These are phyloP conservation scores for Oreohelix idahoensis DNA, from an alignment of 1,140 invertebrate genomes.

Conservation along the genomic window DNA sequence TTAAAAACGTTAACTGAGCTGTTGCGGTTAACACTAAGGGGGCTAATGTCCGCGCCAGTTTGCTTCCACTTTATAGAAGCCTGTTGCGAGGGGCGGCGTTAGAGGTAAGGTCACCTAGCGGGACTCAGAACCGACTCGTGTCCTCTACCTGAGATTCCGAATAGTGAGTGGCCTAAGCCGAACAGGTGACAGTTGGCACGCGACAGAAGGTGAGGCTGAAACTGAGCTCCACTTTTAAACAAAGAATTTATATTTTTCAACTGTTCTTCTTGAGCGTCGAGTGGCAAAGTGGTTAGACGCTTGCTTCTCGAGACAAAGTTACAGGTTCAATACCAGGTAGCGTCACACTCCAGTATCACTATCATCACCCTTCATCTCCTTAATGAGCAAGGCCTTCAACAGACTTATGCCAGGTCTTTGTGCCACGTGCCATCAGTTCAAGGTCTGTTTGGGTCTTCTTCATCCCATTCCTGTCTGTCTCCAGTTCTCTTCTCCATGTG, in stretches of 20 bases:
- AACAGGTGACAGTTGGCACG: neutral
- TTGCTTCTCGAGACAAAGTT: no score
- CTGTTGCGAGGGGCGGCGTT: slow-evolving; percentile 4
- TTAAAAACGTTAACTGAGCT: neutral
- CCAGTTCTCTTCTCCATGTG: no score
- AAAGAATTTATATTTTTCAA: neutral
- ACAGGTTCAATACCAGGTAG: no score
- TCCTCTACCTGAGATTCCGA: neutral
- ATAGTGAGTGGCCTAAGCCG: neutral
- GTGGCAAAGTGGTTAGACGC: no score
- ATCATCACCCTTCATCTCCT: no score
- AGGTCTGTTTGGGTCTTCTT: no score
- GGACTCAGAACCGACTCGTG: neutral
- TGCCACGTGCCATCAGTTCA: no score
- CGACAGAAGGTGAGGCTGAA: neutral
- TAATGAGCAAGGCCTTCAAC: no score
- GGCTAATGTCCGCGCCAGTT: neutral
- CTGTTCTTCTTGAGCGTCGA: no score
- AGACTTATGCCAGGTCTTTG: no score
- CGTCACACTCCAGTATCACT: no score
- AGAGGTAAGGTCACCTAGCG: neutral
- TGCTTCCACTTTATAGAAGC: neutral
- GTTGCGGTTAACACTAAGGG: neutral
- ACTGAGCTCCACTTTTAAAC: neutral
- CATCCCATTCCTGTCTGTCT: no score